phyloP scores from a whole-genome alignment of 2,888 invertebrate species.

The Ophonus ardosiacus region DNA sequence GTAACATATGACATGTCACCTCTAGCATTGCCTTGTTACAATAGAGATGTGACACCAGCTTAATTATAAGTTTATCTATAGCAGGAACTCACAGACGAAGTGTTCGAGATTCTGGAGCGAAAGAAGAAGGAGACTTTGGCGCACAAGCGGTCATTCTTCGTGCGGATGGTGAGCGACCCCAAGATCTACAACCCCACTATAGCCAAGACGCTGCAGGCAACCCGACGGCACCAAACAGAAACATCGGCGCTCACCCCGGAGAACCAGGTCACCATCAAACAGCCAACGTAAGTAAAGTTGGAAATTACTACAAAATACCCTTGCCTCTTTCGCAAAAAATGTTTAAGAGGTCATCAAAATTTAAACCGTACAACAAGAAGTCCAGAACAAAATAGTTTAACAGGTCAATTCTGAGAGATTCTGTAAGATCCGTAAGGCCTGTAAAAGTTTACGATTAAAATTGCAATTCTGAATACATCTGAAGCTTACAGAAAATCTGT shows the following conservation, averaged over 20 bases:
- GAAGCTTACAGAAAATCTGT: too few relatives aligned
- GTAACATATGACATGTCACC: too few relatives aligned
- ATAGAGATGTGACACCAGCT: background rate
- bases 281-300: constrained; percentile 73
- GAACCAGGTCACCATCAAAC: constrained; percentile 74
- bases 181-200: constrained; percentile 97
- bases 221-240: constrained; percentile 78
- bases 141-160: constrained; percentile 96
- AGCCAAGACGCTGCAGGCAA: constrained; percentile 84
- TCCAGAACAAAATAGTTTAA: too few relatives aligned
- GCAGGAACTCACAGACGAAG: constrained; percentile 82
- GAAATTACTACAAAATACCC: background rate
- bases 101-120: constrained; percentile 85
- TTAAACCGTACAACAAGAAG: too few relatives aligned
- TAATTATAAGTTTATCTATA: constrained; percentile 2
- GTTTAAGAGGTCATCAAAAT: too few relatives aligned
- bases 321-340: too few relatives aligned
- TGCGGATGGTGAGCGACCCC: constrained; percentile 98
- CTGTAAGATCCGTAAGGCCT: too few relatives aligned
- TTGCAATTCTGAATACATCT: too few relatives aligned
- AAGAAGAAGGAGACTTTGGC: constrained; percentile 89
- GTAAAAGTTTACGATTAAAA: too few relatives aligned
- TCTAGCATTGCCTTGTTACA: too few relatives aligned
- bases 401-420: too few relatives aligned
- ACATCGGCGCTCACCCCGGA: constrained; percentile 75